These are phyloP conservation scores for Mus pahari DNA, from an alignment of 2,113 vertebrate species.

Conservation along the genomic window DNA sequence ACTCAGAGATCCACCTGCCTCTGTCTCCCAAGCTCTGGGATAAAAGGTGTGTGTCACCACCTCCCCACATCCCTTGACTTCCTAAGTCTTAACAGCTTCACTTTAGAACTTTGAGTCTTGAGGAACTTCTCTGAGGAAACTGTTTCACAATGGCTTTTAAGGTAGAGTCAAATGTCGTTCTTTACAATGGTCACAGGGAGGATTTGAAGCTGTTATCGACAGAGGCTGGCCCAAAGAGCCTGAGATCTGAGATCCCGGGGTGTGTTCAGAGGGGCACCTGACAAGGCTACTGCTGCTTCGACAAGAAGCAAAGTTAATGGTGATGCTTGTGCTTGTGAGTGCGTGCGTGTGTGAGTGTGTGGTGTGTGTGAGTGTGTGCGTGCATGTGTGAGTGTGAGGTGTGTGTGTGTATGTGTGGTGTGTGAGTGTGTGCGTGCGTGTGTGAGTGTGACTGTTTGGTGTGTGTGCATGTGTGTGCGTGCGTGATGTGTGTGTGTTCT, in stretches of 20 bases:
- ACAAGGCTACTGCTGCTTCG: not conserved
- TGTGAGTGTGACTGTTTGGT: not conserved
- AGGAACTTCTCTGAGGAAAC: not conserved
- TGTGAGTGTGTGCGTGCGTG: not conserved
- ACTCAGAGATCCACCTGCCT: not conserved
- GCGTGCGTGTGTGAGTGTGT: not conserved
- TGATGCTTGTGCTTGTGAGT: too few relatives aligned
- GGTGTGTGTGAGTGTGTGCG: too few relatives aligned
- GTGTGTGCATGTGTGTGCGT: fast-evolving
- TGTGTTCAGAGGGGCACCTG: not conserved
- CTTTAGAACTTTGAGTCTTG: not conserved
- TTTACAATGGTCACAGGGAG: not conserved
- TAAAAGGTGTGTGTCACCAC: not conserved
- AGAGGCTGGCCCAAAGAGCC: not conserved
- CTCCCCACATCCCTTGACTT: not conserved
- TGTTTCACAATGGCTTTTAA: not conserved
- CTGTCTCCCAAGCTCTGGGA: not conserved
- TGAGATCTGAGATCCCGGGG: not conserved
- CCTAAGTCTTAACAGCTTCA: not conserved
- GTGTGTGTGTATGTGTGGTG: not conserved
- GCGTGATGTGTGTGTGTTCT: too few relatives aligned
- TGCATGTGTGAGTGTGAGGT: too few relatives aligned
- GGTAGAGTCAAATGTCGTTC: not conserved
- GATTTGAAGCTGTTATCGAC: not conserved
- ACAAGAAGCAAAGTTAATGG: not conserved